Evolutionary conservation across 2,113 vertebrate genomes (phyloP).

Genomic region (Hippocampus abdominalis): DNA sequence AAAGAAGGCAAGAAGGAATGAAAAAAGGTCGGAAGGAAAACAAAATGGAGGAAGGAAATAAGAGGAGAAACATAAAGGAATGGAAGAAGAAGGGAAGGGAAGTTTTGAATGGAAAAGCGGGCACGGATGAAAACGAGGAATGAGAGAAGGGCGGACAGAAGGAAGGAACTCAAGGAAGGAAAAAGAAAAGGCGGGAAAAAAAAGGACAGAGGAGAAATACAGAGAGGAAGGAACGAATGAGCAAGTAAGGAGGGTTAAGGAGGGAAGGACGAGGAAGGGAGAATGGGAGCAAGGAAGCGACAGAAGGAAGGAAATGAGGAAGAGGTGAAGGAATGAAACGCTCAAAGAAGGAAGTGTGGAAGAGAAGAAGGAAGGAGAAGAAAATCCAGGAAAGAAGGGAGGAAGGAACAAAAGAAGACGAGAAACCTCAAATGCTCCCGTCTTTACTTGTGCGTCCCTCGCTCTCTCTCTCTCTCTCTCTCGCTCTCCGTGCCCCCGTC

Average conservation of each 20-base stretch:
- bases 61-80: not conserved
- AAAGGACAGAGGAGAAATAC: not conserved
- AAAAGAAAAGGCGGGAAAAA: not conserved
- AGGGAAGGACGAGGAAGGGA: not conserved
- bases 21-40: not conserved
- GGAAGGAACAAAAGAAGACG: not conserved
- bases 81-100: not conserved
- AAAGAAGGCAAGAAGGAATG: not conserved
- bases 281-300: not conserved
- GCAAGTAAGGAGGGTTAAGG: not conserved
- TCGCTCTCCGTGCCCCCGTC: conserved; percentile 18
- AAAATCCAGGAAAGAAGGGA: not conserved
- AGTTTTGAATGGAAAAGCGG: too few relatives aligned
- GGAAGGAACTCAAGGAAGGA: too few relatives aligned
- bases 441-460: not conserved
- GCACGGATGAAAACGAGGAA: too few relatives aligned
- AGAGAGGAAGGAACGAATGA: not conserved
- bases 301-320: not conserved
- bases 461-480: conserved; percentile 13
- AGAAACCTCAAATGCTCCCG: not conserved
- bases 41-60: not conserved
- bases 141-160: too few relatives aligned
- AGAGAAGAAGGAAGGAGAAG: not conserved
- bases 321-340: not conserved
- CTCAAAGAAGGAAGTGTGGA: not conserved